These are phyloP conservation scores for Plusia festucae DNA, from an alignment of 2,888 invertebrate species.

Conservation along the genomic window DNA sequence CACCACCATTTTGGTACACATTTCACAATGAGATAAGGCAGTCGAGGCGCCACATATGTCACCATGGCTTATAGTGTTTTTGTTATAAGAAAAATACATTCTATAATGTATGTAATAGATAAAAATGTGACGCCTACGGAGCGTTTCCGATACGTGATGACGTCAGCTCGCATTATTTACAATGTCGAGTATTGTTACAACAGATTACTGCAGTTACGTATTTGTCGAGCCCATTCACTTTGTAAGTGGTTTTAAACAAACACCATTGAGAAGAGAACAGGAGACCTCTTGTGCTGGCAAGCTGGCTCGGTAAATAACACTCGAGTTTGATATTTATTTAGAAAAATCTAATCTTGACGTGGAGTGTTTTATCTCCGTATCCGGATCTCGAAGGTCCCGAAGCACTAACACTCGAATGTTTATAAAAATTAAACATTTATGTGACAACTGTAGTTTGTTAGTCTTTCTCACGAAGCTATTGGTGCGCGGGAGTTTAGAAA, in stretches of 20 bases:
- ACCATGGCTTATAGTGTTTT: constrained; percentile 57
- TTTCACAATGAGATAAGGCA: constrained; percentile 59
- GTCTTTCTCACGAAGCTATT: constrained; percentile 76
- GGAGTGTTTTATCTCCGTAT: constrained; percentile 81
- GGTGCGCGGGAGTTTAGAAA: constrained; percentile 32
- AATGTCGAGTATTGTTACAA: constrained; percentile 76
- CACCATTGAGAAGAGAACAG: constrained; percentile 79
- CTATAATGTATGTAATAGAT: constrained; percentile 56
- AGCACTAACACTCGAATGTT: constrained; percentile 65
- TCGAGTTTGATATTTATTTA: constrained; percentile 73
- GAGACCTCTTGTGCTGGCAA: constrained; percentile 75
- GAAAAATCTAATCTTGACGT: constrained; percentile 80
- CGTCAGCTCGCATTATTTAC: constrained; percentile 59
- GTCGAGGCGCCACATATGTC: constrained; percentile 57
- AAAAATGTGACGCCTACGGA: constrained; percentile 62
- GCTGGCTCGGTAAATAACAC: constrained; percentile 75
- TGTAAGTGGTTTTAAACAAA: constrained; percentile 85
- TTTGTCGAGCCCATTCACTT: constrained; percentile 79
- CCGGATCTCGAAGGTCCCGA: constrained; percentile 68
- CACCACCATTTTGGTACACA: constrained; percentile 53
- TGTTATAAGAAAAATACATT: constrained; percentile 55
- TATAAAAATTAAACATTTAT: constrained; percentile 70
- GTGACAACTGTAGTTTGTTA: constrained; percentile 66
- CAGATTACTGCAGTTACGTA: constrained; percentile 78
- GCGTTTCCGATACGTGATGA: constrained; percentile 53